Conservation (phyloP, 2,113 vertebrate genomes). For the Vulpes vulpes region DNA sequence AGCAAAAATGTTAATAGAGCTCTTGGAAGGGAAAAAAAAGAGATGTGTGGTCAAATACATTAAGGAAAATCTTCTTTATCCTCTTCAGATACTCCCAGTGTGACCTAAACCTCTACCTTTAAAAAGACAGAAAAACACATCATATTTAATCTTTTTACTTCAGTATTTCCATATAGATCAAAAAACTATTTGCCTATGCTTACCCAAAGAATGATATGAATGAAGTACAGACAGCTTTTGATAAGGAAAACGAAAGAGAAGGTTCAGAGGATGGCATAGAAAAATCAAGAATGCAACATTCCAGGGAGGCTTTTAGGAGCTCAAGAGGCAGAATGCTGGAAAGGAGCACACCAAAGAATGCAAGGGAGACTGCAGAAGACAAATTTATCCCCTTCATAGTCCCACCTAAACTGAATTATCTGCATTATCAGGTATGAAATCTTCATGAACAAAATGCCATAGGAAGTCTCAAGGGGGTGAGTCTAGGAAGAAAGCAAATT, state of each 20-base stretch:
- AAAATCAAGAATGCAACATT: not conserved
- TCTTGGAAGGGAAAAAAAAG: not conserved
- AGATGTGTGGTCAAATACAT: not conserved
- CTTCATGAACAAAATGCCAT: not conserved
- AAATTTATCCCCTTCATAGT: not conserved
- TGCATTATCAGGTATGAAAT: not conserved
- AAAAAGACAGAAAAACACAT: not conserved
- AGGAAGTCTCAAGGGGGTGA: not conserved
- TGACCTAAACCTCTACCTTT: not conserved
- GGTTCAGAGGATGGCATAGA: not conserved
- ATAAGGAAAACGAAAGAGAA: not conserved
- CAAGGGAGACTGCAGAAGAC: not conserved
- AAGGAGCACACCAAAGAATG: not conserved
- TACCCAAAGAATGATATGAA: not conserved
- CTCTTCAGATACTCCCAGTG: not conserved
- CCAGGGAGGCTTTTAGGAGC: not conserved
- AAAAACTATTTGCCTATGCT: not conserved
- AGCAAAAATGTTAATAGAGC: not conserved
- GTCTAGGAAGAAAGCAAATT: not conserved
- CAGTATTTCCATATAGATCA: not conserved
- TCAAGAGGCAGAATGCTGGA: not conserved
- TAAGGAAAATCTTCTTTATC: conserved; percentile 31
- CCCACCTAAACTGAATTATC: not conserved
- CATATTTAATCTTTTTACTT: conserved; percentile 10
- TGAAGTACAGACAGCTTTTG: not conserved